These are phyloP conservation scores for Hetaerina americana DNA, from an alignment of 1,140 invertebrate genomes.

Conservation along the genomic window DNA sequence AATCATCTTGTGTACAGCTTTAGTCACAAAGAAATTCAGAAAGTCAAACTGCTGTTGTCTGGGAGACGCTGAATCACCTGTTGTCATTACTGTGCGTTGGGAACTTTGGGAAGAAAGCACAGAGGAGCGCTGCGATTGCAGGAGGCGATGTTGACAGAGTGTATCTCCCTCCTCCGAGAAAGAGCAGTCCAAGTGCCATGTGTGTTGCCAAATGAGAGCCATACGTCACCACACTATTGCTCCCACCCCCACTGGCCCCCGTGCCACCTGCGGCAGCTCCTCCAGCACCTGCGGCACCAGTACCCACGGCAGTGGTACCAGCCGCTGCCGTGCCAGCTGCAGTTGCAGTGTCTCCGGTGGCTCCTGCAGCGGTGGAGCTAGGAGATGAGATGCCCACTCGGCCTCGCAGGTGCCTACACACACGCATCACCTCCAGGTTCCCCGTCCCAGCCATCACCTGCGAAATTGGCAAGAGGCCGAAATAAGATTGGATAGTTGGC, in stretches of 20 bases:
- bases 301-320: not conserved
- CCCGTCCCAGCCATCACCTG: conserved; percentile 88
- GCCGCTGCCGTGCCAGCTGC: not conserved
- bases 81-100: conserved; percentile 94
- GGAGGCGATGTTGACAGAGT: conserved; percentile 72
- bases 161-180: conserved; percentile 83
- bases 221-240: conserved; percentile 60
- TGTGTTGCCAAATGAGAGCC: conserved; percentile 90
- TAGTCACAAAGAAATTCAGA: too few relatives aligned
- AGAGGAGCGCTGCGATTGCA: conserved; percentile 76
- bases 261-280: not conserved
- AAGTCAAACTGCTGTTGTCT: too few relatives aligned
- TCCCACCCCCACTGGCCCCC: conserved; percentile 13
- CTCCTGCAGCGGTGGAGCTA: not conserved
- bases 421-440: conserved; percentile 69
- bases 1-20: too few relatives aligned
- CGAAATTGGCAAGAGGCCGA: too few relatives aligned
- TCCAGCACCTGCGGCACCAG: not conserved
- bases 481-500: too few relatives aligned
- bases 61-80: conserved; percentile 52
- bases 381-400: conserved; percentile 42
- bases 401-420: conserved; percentile 70
- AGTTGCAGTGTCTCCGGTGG: not conserved
- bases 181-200: conserved; percentile 83
- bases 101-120: conserved; percentile 92